Conservation (phyloP, 2,888 invertebrate genomes). For the Marronus borbonicus region DNA sequence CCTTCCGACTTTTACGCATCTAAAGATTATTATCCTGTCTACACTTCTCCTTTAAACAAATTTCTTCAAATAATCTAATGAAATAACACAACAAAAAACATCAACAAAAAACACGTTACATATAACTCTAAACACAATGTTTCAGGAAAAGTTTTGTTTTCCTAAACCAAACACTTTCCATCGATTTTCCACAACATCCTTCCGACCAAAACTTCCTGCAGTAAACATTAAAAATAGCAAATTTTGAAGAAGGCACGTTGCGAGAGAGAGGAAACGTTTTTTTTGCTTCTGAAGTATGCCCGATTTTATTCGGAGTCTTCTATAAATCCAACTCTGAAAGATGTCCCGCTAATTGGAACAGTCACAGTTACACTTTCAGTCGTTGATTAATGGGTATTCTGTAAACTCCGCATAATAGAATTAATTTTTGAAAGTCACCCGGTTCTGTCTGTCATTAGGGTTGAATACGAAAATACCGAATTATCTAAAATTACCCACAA, state of each 20-base stretch:
- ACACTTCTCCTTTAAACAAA: too few relatives aligned
- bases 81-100: too few relatives aligned
- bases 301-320: slow-evolving; percentile 29
- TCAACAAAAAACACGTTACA: too few relatives aligned
- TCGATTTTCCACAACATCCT: too few relatives aligned
- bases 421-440: slow-evolving; percentile 44
- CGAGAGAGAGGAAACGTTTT: neutral
- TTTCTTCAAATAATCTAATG: too few relatives aligned
- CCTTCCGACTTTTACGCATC: too few relatives aligned
- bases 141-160: too few relatives aligned
- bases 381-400: slow-evolving; percentile 42
- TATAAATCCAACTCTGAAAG: slow-evolving; percentile 38
- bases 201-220: too few relatives aligned
- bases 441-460: slow-evolving; percentile 38
- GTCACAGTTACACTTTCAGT: slow-evolving; percentile 43
- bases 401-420: slow-evolving; percentile 45
- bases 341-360: slow-evolving; percentile 37
- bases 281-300: slow-evolving; percentile 12
- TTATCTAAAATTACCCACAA: slow-evolving; percentile 49
- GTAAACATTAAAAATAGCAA: too few relatives aligned
- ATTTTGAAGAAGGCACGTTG: neutral
- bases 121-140: too few relatives aligned
- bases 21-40: too few relatives aligned
- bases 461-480: slow-evolving; percentile 44
- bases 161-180: too few relatives aligned